Conservation (phyloP, 2,797 vertebrate genomes). For the Oceanodroma leucorhoa region DNA sequence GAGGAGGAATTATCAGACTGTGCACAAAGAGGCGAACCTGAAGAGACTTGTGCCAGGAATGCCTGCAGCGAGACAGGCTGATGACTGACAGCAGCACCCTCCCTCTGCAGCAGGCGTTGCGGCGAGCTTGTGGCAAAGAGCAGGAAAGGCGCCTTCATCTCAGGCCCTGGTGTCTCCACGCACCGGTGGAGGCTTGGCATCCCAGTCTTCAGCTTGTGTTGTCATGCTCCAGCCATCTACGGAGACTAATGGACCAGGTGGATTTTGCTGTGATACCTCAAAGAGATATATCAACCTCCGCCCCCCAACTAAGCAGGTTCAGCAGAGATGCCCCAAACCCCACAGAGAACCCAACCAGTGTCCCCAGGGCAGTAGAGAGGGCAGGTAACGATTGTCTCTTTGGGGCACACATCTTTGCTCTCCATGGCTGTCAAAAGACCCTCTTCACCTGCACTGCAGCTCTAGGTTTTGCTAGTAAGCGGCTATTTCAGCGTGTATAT, state of each 20-base stretch:
- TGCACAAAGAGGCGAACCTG: background rate
- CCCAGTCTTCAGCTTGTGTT: background rate
- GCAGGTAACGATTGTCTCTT: background rate
- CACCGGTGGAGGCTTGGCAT: fast-evolving
- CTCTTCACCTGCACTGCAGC: background rate
- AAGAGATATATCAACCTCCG: background rate
- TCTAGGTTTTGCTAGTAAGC: background rate
- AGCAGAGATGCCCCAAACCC: background rate
- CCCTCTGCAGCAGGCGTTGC: fast-evolving
- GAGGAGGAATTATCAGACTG: background rate
- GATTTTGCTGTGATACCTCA: background rate
- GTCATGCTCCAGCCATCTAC: background rate
- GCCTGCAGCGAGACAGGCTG: background rate
- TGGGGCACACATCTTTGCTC: background rate
- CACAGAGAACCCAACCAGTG: fast-evolving
- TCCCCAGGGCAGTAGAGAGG: background rate
- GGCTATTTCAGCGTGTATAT: fast-evolving
- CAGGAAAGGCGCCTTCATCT: background rate
- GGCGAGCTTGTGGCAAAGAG: background rate
- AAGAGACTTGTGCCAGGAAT: slow-evolving; percentile 43
- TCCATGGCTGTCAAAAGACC: background rate
- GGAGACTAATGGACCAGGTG: background rate
- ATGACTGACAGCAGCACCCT: background rate
- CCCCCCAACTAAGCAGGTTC: background rate
- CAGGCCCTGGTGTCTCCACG: background rate